phyloP scores from a whole-genome alignment of 1,140 invertebrate genomes.

The Lordiphosa clarofinis region DNA sequence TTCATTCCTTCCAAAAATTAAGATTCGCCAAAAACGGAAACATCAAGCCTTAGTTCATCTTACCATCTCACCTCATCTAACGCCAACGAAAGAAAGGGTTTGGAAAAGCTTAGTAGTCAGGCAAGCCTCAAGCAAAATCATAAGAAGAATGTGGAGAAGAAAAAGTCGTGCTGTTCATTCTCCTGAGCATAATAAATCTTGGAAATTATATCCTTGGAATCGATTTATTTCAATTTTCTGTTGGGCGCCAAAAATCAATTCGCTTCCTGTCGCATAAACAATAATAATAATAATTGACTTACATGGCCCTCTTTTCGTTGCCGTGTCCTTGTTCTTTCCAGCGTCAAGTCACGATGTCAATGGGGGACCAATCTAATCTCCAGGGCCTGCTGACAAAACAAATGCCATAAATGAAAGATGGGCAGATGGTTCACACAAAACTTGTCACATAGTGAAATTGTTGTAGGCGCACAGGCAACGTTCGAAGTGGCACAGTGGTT shows the following conservation, averaged over 20 bases:
- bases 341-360: slow-evolving; percentile 56
- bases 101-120: no score
- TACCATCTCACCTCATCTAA: no score
- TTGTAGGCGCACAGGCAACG: background rate
- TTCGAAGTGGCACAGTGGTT: background rate
- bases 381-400: slow-evolving; percentile 66
- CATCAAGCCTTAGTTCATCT: no score
- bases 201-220: no score
- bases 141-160: background rate
- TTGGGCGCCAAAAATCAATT: slow-evolving; percentile 35
- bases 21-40: no score
- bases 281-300: slow-evolving; percentile 75
- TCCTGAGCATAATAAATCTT: no score
- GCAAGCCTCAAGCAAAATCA: background rate
- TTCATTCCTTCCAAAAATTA: no score
- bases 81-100: no score
- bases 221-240: slow-evolving; percentile 36
- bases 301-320: slow-evolving; percentile 39
- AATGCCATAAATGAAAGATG: slow-evolving; percentile 68
- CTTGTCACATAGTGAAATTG: slow-evolving; percentile 33
- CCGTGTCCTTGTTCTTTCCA: slow-evolving; percentile 11
- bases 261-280: slow-evolving; percentile 20
- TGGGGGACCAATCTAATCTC: slow-evolving; percentile 62
- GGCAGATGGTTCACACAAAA: slow-evolving; percentile 47
- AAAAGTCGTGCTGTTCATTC: background rate